phyloP scores from a whole-genome alignment of 2,888 invertebrate genomes.

The Trichopria drosophilae region DNA sequence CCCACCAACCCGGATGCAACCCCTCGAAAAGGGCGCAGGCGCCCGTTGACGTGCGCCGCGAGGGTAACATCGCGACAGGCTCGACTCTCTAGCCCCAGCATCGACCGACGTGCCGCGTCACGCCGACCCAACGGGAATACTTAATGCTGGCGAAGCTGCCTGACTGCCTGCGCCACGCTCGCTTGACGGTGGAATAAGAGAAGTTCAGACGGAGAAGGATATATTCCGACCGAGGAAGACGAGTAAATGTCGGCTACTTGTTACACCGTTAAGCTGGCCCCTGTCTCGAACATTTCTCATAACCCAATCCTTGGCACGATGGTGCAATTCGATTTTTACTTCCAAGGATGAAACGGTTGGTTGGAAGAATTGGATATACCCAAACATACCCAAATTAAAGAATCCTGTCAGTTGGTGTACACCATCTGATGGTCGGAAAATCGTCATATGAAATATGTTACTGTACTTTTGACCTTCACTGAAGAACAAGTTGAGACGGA shows the following conservation, averaged over 20 bases:
- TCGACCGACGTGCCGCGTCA: slow-evolving; percentile 52
- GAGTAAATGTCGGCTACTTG: slow-evolving; percentile 39
- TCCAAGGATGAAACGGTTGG: no score
- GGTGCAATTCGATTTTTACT: no score
- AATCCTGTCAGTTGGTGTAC: no score
- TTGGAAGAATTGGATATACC: no score
- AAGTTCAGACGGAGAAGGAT: slow-evolving; percentile 24
- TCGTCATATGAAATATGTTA: no score
- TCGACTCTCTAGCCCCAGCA: slow-evolving; percentile 49
- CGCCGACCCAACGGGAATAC: slow-evolving; percentile 56
- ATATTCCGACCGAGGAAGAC: slow-evolving; percentile 29
- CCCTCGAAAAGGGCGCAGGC: slow-evolving; percentile 44
- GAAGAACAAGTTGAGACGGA: slow-evolving; percentile 23
- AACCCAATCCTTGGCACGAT: no score
- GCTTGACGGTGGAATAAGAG: slow-evolving; percentile 45
- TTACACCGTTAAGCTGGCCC: no score
- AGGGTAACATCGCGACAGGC: slow-evolving; percentile 39
- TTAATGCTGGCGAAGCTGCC: slow-evolving; percentile 52
- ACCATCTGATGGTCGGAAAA: no score
- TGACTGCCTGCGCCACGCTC: slow-evolving; percentile 50
- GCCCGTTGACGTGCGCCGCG: slow-evolving; percentile 39
- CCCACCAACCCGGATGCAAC: slow-evolving; percentile 42
- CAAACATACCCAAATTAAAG: no score
- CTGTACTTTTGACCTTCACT: no score
- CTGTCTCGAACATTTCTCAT: no score